A percentile compares a stretch with the other conserved stretches of the same genome.
Conservation (phyloP, 2,113 vertebrate species). For the Sigmodon hispidus region DNA sequence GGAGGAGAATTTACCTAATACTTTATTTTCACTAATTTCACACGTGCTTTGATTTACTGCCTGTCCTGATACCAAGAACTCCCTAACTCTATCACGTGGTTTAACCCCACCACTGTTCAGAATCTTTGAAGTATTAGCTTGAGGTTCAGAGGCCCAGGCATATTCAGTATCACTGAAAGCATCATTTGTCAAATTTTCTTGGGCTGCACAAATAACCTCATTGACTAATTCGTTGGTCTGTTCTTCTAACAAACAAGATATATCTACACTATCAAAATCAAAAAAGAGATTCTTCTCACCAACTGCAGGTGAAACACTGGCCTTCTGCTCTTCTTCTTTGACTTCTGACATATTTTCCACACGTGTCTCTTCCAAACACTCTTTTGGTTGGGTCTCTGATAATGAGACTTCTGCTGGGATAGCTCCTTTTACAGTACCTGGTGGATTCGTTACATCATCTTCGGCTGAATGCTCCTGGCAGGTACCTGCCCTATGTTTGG, state of each 20-base stretch:
- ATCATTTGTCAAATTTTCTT: conserved; percentile 76
- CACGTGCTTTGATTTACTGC: background rate
- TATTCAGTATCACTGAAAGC: conserved; percentile 47
- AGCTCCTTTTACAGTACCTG: conserved; percentile 43
- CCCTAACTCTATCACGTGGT: conserved; percentile 14
- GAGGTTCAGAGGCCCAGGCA: conserved; percentile 66
- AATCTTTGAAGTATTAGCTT: conserved; percentile 62
- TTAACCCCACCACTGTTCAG: conserved; percentile 55
- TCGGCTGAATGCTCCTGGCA: conserved; percentile 65
- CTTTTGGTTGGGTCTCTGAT: conserved; percentile 62
- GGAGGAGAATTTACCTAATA: conserved; percentile 66
- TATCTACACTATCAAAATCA: conserved; percentile 73
- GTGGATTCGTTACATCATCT: conserved; percentile 54
- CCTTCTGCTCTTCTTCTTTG: conserved; percentile 60
- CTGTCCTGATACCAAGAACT: conserved; percentile 61
- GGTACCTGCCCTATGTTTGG: conserved; percentile 57
- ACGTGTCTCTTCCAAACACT: conserved; percentile 68
- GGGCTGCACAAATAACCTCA: conserved; percentile 83
- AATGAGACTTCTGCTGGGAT: conserved; percentile 64
- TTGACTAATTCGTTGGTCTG: conserved; percentile 84
- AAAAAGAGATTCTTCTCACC: conserved; percentile 73
- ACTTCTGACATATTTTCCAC: conserved; percentile 49
- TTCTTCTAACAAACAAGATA: conserved; percentile 74
- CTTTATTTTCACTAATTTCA: conserved; percentile 66
- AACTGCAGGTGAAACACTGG: conserved; percentile 60